Base-by-base conservation (phyloP, 2,797 vertebrate species). In the Sphaeramia orbicularis region DNA sequence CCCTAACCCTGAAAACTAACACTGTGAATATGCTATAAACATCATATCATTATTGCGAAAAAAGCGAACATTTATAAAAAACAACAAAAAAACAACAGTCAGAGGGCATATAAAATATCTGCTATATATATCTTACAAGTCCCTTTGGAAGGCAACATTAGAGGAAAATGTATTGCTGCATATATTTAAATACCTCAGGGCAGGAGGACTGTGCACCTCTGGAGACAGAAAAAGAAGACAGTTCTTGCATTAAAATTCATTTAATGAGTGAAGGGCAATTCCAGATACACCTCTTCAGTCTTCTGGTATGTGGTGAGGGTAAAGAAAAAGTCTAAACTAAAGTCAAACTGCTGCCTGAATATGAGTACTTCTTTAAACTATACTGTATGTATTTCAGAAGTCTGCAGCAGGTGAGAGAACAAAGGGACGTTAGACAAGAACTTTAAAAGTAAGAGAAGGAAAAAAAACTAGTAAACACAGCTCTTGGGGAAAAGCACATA, bases 191-290 rank as follows among this genome's bases (percentile, higher is more conserved):
- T 14, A 66, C 47, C 59, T 21, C 38, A 1, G 27, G 71, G 44
- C 40, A 66, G 30, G 3, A 0, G 19, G 13, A 42, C 69, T 67
- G 51, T 47, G 12, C 14, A 56, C 47, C 53, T 44, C 56, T 54
- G 24, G 58, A 75, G 14, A 64, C 4, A 15, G 38, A 57, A 56
- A n/a, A 6, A 6, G 6, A 27, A 27, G 6, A 27, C 14, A 14
- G 18, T 15, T 10, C 13, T 49, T 27, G 18, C 45, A 41, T 65
- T 64, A 12, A 38, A 76, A 51, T 42, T 48, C 59, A 15, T 35
- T 66, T 80, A 74, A 86, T 76, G 61, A 87, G 65, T 18, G 66
- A 36, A 44, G 50, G 54, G 47, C 52, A 19, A 19, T 52, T 59
- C 24, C 10, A 74, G 32, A 65, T 43, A 53, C 48, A 44, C 12